These are phyloP conservation scores for Drosophila mojavensis DNA, from an alignment of 1,140 invertebrate species.

Conservation along the genomic window DNA sequence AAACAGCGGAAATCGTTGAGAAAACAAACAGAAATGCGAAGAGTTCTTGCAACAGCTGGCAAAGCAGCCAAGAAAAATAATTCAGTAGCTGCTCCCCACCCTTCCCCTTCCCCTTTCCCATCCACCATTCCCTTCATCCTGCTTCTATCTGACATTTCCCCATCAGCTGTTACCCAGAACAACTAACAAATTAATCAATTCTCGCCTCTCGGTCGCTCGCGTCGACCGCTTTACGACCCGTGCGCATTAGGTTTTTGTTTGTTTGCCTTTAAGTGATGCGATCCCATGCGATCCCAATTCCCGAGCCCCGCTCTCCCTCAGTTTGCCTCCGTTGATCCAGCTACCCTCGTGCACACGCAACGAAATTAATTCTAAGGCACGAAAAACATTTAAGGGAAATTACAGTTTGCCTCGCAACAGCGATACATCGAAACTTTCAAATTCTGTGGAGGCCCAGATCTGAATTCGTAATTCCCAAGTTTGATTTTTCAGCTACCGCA, in stretches of 20 bases:
- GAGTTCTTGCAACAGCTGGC: slow-evolving; percentile 58
- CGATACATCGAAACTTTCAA: background rate
- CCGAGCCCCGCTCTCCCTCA: background rate
- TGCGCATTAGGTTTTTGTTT: slow-evolving; percentile 34
- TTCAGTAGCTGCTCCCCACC: slow-evolving; percentile 32
- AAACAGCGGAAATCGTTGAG: slow-evolving; percentile 54
- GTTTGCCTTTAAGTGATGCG: slow-evolving; percentile 58
- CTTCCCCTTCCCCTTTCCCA: background rate
- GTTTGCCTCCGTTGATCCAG: slow-evolving; percentile 27
- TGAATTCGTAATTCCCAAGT: slow-evolving; percentile 2
- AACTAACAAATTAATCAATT: slow-evolving; percentile 75
- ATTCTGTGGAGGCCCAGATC: background rate
- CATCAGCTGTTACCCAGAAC: slow-evolving; percentile 56
- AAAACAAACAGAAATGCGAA: slow-evolving; percentile 57
- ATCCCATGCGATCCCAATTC: slow-evolving; percentile 52
- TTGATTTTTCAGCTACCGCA: slow-evolving; percentile 1
- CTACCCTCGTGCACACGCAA: slow-evolving; percentile 34
- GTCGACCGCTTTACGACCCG: slow-evolving; percentile 40
- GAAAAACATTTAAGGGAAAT: slow-evolving; percentile 26
- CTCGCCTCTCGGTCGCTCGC: slow-evolving; percentile 41
- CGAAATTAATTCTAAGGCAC: slow-evolving; percentile 50
- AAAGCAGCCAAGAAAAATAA: slow-evolving; percentile 66
- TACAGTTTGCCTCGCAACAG: slow-evolving; percentile 4
- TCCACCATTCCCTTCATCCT: slow-evolving; percentile 2
- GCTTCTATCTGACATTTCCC: slow-evolving; percentile 57